Evolutionary conservation across 1,140 invertebrate species (phyloP).

Genomic region (Glossosoma conforme): DNA sequence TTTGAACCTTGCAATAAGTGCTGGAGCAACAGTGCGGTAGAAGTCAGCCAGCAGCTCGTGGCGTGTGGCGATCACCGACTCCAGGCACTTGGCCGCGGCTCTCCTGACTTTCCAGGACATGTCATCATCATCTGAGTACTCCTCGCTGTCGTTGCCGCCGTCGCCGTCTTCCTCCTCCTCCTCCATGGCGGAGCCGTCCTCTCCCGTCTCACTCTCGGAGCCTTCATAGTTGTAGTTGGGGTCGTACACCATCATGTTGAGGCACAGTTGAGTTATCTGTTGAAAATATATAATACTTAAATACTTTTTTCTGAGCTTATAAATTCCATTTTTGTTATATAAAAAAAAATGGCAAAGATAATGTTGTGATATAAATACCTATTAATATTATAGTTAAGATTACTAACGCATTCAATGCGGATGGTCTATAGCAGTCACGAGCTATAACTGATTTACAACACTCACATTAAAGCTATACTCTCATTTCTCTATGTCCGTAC

Average conservation of each 20-base stretch:
- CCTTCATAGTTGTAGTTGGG: constrained; percentile 96
- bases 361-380: neutral
- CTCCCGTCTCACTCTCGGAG: constrained; percentile 60
- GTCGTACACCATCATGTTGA: constrained; percentile 94
- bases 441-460: too few species aligned
- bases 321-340: too few species aligned
- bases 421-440: too few species aligned
- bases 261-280: constrained; percentile 83
- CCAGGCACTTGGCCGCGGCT: constrained; percentile 94
- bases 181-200: constrained; percentile 59
- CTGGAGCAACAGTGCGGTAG: constrained; percentile 83
- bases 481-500: too few species aligned
- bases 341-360: neutral
- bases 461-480: too few species aligned
- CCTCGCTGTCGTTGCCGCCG: constrained; percentile 77
- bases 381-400: neutral
- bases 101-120: constrained; percentile 98
- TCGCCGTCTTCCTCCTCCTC: constrained; percentile 65
- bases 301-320: too few species aligned
- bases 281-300: too few species aligned
- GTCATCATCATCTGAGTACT: constrained; percentile 98
- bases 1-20: constrained; percentile 89
- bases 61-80: constrained; percentile 88
- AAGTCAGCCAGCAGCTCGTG: constrained; percentile 88
- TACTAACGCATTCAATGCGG: too few species aligned